Base-by-base conservation (phyloP, 2,113 vertebrate species). In the Otus sunia region DNA sequence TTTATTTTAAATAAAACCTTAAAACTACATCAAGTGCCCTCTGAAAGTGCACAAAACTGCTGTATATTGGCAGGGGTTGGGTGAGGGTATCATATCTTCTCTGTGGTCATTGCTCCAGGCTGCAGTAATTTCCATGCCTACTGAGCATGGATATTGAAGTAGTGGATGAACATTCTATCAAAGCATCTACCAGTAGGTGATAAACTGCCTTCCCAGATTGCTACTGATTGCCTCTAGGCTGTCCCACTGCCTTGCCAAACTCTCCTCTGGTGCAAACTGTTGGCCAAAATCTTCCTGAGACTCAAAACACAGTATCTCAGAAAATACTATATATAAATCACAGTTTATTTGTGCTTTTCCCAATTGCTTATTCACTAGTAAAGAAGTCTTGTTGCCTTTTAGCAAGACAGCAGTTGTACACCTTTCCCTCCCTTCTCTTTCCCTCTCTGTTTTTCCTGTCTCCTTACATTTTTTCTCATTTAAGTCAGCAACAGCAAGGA, bases 1-100 rank as follows among this genome's bases (percentile, higher is more conserved):
- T 96, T 96, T 95, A 92, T 94, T 94, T 91, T 72, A 92, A 93
- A 19, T 43, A 68, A 73, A 87, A 43, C 15, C n/a, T 87, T 91
- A 53, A 75, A 89, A 88, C 20, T 64, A 53, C 25, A 81, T 36
- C 62, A 60, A 85, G 3, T 36, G 4, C 14, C 15, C 45, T 64
- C 53, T 92, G 36, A 72, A 82, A 92, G 22, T 26, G 30, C 23
- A 64, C 3, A 5, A 74, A 95, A 72, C 39, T 72, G 27, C 11
- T 56, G 3, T n/a, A 1, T 56, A 26, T 72, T 95, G 73, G 62
- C 56, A 92, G 88, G 55, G n/a, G 78, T 47, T 4, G 30, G 50
- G 41, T 49, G 39, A 81, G 52, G 23, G 3, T 84, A 47, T 78
- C 60, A 75, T 36, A 64, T 60, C 39, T 62, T 85, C 78, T 87